Evolutionary conservation across 2,113 vertebrate genomes (phyloP), one percentile per base, ranked within the genome.

Genomic region (Vidua macroura): DNA sequence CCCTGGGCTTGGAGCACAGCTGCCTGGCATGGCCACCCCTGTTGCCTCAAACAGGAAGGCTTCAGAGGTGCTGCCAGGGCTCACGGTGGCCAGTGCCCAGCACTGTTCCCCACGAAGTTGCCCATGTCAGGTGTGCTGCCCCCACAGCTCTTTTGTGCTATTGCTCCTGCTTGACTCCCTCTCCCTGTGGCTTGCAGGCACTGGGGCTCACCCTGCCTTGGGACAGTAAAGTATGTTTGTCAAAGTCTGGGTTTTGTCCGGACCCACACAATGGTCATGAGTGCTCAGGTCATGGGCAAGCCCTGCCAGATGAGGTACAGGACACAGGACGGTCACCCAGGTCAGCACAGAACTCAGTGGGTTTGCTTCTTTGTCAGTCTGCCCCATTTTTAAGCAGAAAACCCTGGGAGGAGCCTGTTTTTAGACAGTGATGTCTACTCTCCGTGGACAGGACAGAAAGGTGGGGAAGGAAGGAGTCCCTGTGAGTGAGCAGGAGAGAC

Each of bases 31-130:
- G 51, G 10, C 66, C 49, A 33, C 53, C 39, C 20, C 60, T 53
- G 16, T 8, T 37, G 43, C 53, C 24, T 53, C 5, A 2, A 35
- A 15, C 4, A 12, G 37, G 44, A 63, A 27, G 33, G 63, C 19
- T 59, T 46, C 46, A 28, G 31, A 73, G 44, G 27, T 17, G 41
- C 43, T 51, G 44, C 20, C 19, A 19, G 83, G 27, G 41, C 22
- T 56, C 22, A 3, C 0, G 0, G 52, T 21, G 33, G 23, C 60
- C 48, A 17, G 18, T 27, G 46, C 43, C 52, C 3, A 1, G 33
- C 67, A 11, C 25, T 3, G 0, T 18, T 6, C 41, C 58, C 43
- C 39, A 7, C 0, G 1, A n/a, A 56, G 13, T 16, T 24, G 4
- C 44, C 72, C 10, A 0, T 10, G 16, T 48, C 49, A 43, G 35